A percentile compares a stretch with the other conserved stretches of the same genome.
Evolutionary conservation across 2,888 invertebrate genomes (phyloP).

Genomic region (Drymonia ruficornis): DNA sequence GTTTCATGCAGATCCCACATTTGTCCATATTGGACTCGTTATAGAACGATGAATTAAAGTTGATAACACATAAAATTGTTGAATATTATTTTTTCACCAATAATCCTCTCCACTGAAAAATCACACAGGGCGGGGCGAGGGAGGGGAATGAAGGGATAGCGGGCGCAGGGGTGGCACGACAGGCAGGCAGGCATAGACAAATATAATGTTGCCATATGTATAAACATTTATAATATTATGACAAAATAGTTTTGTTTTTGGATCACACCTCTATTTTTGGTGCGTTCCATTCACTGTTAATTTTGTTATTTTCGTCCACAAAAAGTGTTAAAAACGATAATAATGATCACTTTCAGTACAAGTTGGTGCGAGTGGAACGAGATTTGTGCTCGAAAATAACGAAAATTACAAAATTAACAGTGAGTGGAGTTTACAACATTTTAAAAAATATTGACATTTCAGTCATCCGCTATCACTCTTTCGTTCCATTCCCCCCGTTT

Average conservation of each 20-base stretch:
- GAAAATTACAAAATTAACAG: too few species aligned
- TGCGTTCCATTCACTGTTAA: too few species aligned
- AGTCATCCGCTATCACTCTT: too few species aligned
- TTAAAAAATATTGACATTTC: too few species aligned
- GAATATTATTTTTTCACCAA: constrained; percentile 68
- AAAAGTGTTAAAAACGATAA: too few species aligned
- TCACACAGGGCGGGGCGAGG: constrained; percentile 63
- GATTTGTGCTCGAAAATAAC: too few species aligned
- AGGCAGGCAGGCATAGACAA: constrained; percentile 37
- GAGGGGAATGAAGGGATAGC: constrained; percentile 48
- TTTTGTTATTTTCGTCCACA: too few species aligned
- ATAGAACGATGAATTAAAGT: constrained; percentile 43
- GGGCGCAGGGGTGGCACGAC: constrained; percentile 35
- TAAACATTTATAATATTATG: not conserved
- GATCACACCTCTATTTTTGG: too few species aligned
- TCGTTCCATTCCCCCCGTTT: too few species aligned
- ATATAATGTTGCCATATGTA: constrained; percentile 14
- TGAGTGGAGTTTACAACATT: too few species aligned
- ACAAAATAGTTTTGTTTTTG: not conserved
- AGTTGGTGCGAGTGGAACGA: too few species aligned
- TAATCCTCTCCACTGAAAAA: constrained; percentile 56
- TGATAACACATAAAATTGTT: constrained; percentile 60
- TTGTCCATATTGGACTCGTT: constrained; percentile 69
- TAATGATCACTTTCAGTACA: too few species aligned
- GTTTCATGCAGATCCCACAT: constrained; percentile 78